Conservation (phyloP, 2,888 invertebrate genomes). For the Meliscaeva auricollis region DNA sequence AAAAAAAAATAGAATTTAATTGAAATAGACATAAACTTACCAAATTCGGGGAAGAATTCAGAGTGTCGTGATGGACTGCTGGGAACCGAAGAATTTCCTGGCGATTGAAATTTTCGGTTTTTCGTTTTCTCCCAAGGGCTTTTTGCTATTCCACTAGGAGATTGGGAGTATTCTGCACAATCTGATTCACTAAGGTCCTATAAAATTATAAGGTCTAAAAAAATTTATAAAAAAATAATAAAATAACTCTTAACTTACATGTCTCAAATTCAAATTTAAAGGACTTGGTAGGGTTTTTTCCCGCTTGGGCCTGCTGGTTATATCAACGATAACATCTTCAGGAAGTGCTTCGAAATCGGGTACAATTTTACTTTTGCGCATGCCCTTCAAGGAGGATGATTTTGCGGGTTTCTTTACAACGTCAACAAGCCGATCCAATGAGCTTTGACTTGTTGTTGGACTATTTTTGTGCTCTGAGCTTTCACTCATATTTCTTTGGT, state of each 20-base stretch:
- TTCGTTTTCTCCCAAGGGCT: slow-evolving; percentile 69
- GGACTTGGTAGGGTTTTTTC: slow-evolving; percentile 82
- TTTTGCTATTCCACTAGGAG: slow-evolving; percentile 48
- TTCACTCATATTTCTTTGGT: slow-evolving; percentile 64
- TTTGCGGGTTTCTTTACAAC: slow-evolving; percentile 67
- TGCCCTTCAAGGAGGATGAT: slow-evolving; percentile 65
- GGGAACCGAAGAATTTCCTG: slow-evolving; percentile 86
- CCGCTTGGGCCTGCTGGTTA: slow-evolving; percentile 78
- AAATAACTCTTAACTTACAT: slow-evolving; percentile 77
- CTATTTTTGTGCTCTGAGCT: slow-evolving; percentile 66
- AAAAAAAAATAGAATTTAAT: slow-evolving; percentile 11
- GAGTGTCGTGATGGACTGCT: slow-evolving; percentile 89
- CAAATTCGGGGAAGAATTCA: slow-evolving; percentile 88
- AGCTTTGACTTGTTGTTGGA: slow-evolving; percentile 64
- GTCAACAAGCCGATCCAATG: slow-evolving; percentile 57
- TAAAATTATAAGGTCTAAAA: slow-evolving; percentile 3
- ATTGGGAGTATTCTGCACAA: slow-evolving; percentile 81
- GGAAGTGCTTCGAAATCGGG: slow-evolving; percentile 83
- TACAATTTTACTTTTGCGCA: slow-evolving; percentile 76
- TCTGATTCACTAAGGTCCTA: slow-evolving; percentile 82
- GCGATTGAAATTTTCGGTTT: slow-evolving; percentile 81
- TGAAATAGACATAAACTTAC: slow-evolving; percentile 83
- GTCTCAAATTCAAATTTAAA: slow-evolving; percentile 80
- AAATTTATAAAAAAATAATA: neutral
- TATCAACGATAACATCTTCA: slow-evolving; percentile 82